Conservation (phyloP, 1,140 invertebrate genomes). For the Neodiprion pinetum region DNA sequence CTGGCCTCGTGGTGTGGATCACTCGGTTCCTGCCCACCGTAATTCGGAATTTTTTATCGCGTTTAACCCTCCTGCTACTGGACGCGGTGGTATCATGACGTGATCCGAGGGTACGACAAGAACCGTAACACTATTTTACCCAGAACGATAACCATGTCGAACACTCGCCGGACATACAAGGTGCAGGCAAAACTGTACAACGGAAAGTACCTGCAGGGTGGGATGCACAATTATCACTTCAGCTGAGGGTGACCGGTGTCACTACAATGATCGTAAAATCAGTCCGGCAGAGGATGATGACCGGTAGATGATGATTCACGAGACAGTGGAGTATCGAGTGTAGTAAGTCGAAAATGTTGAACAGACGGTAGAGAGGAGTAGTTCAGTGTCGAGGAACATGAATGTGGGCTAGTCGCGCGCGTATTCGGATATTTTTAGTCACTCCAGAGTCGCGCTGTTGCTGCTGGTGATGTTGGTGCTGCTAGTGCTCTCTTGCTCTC, state of each 20-base stretch:
- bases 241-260: too few relatives aligned
- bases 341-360: neutral
- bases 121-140: neutral
- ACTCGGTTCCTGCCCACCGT: conserved; percentile 16
- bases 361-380: neutral
- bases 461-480: neutral
- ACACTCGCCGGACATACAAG: too few relatives aligned
- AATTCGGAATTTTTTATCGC: too few relatives aligned
- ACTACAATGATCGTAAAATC: too few relatives aligned
- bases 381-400: neutral
- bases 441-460: neutral
- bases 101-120: neutral
- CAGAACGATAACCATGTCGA: neutral
- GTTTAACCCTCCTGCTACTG: neutral
- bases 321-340: neutral
- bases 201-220: too few relatives aligned
- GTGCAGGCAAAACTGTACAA: too few relatives aligned
- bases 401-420: neutral
- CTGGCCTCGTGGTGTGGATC: conserved; percentile 22
- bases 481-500: neutral
- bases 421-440: conserved; percentile 25
- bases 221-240: too few relatives aligned
- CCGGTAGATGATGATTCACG: neutral
- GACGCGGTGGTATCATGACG: too few relatives aligned
- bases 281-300: too few relatives aligned